phyloP scores from a whole-genome alignment of 2,888 invertebrate genomes.

The Cosmopolites sordidus region DNA sequence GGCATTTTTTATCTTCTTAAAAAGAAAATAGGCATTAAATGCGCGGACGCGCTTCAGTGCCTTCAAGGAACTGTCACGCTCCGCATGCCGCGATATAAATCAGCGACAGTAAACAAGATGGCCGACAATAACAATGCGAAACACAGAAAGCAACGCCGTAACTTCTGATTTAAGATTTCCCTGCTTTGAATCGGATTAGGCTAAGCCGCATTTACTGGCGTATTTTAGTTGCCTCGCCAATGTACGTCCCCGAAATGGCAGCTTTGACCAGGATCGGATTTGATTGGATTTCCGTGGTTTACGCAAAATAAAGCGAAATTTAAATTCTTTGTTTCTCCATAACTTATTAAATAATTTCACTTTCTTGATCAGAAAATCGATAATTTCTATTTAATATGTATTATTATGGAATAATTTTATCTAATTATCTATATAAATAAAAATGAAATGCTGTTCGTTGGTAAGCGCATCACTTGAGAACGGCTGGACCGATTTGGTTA shows the following conservation, averaged over 20 bases:
- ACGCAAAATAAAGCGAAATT: constrained; percentile 14
- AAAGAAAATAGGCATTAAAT: too few species aligned
- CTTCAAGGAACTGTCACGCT: too few species aligned
- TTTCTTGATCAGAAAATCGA: too few species aligned
- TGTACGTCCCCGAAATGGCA: constrained; percentile 27
- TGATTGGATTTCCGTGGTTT: constrained; percentile 10
- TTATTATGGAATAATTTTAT: too few species aligned
- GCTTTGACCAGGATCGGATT: constrained; percentile 22
- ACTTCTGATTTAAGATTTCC: constrained; percentile 46
- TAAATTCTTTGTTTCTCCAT: constrained; percentile 13
- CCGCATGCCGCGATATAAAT: constrained; percentile 33
- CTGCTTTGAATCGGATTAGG: constrained; percentile 43
- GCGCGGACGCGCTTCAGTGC: too few species aligned
- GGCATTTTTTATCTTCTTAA: too few species aligned
- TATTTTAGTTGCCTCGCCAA: constrained; percentile 31
- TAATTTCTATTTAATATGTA: too few species aligned
- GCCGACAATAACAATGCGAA: constrained; percentile 39
- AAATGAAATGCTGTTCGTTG: too few species aligned
- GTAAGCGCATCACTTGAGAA: too few species aligned
- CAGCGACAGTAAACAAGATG: constrained; percentile 43
- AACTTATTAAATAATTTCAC: too few species aligned
- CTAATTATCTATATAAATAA: too few species aligned
- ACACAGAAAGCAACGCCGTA: constrained; percentile 41
- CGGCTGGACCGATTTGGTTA: too few species aligned
- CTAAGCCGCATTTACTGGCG: constrained; percentile 40